Base-by-base conservation (phyloP, 2,888 invertebrate genomes). In the Parapristionchus giblindavisi region DNA sequence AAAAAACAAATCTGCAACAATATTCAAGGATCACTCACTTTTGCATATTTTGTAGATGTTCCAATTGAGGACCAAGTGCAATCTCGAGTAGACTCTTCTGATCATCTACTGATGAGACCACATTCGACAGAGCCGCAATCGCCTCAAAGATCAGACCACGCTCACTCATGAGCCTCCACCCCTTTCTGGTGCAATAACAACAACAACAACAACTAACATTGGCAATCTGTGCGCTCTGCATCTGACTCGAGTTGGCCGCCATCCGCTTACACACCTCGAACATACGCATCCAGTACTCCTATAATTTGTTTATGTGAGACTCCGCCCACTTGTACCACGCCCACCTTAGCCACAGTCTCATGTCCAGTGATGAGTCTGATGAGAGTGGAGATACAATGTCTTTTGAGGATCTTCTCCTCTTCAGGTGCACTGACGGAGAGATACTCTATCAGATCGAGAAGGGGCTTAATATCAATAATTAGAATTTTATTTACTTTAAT, bases 81-180 rank as follows among this genome's bases (percentile, higher is more conserved):
- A 74, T 51, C 52, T 74, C 61, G 38, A 74, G 43, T 38, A 74
- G 74, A 21, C 52, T 29, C 63, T 51, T 72, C 70, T 66, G 48
- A 5, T 58, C 58, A 2, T 43, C 48, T 21, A 29, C 60, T 48
- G 72, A 58, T n/a, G 58, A 38, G 11, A 48, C 72, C 6, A 72
- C 60, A 48, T 72, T 72, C 43, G 52, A 51, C 43, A 72, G 72
- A 11, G 72, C 72, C 3, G 72, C 60, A 34, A 72, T 40, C 21
- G 48, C 72, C 72, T 72, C 29, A 14, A 66, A 63, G 8, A 38
- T 24, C 60, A 38, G 6, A 29, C 63, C 38, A 2, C 24, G 40
- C 11, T 40, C 38, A 24, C n/a, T n/a, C 24, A 4, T 5, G 6
- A 34, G 27, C 63, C 21, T 11, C 63, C 40, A 38, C 63, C 63